Base-by-base conservation (phyloP, 1,140 invertebrate species). In the Acromyrmex charruanus region DNA sequence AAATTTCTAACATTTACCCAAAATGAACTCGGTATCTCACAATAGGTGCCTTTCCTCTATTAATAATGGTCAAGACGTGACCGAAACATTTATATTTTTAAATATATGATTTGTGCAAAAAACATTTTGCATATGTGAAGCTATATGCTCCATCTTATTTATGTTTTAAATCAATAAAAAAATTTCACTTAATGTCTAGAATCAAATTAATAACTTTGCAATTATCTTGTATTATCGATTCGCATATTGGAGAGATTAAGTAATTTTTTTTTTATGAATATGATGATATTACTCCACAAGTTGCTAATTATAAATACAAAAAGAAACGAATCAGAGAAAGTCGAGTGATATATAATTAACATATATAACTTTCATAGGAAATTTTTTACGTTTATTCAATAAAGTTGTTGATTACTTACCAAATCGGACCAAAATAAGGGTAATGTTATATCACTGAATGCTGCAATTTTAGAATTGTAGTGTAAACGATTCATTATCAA, bases 361-460 rank as follows among this genome's bases (percentile, higher is more conserved):
- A 21, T 10, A 63, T 16, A 21, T 49, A 59, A 3, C 12, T 72
- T 84, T 61, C 39, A 18, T 28, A 75, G 7, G 31, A 53, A 5
- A 21, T 51, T 81, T 80, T 71, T 4, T 21, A 28, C 7, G 58
- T 39, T 9, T n/a, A 6, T 31, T 44, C 39, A 55, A 35, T 6
- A 44, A 16, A 28, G 77, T 21, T 51, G 63, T 6, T 25, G 16
- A 44, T 51, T 85, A 94, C 95, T 96, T 93, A 97, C 96, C 91
- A 97, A 93, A 93, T 97, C 96, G 0, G 96, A 93, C 96, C 97
- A 97, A 5, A 97, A 96, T 16, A 97, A 92, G 0, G 97, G 97
- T 49, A 98, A 65, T 0, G 96, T 95, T 31, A 97, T 91, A 71
- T 96, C 94, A 87, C 97, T 96, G 90, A 97, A 97, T 16, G 94